Evolutionary conservation across 2,113 vertebrate species (phyloP).

Genomic region (Mobula birostris): DNA sequence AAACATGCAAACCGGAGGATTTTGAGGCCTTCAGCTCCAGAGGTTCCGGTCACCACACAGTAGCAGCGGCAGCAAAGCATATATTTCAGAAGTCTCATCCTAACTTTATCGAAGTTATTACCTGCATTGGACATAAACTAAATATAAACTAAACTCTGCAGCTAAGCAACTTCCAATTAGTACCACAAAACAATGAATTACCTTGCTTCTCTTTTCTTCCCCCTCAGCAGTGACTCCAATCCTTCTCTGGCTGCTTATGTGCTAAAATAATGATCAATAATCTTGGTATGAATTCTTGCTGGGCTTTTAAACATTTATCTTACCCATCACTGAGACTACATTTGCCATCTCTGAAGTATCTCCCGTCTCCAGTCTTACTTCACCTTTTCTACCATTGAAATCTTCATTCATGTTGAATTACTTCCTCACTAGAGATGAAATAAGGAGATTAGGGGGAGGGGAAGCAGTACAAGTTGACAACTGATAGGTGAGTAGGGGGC

Average conservation of each 20-base stretch:
- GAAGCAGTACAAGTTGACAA: too few species aligned
- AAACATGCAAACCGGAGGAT: too few species aligned
- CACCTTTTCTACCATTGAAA: neutral
- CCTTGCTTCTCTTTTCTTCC: neutral
- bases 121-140: neutral
- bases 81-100: too few species aligned
- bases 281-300: neutral
- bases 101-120: neutral
- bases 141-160: neutral
- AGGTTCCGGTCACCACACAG: too few species aligned
- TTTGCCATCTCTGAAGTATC: neutral
- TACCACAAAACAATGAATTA: neutral
- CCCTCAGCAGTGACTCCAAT: neutral
- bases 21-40: too few species aligned
- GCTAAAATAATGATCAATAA: neutral
- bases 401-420: neutral
- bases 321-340: neutral
- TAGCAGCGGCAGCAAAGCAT: too few species aligned
- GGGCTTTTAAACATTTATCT: neutral
- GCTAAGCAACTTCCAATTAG: neutral
- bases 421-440: too few species aligned
- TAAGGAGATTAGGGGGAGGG: too few species aligned
- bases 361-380: neutral
- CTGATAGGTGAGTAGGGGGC: too few species aligned
- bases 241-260: neutral